These are phyloP conservation scores for Nomada fabriciana DNA, from an alignment of 2,888 invertebrate genomes.

Conservation along the genomic window DNA sequence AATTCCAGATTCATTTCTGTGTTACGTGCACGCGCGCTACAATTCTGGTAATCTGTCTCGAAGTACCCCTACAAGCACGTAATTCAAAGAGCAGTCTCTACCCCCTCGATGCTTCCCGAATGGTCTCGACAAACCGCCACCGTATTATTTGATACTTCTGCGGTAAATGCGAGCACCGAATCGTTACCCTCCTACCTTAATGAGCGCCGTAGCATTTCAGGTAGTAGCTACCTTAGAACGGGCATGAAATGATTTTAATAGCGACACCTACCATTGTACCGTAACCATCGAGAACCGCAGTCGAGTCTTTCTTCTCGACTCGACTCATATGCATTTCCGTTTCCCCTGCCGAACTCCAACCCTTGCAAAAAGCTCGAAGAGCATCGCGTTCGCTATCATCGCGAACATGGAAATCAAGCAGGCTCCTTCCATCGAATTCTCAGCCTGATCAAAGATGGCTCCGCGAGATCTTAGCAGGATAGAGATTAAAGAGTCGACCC, in stretches of 20 bases:
- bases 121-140: background rate
- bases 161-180: background rate
- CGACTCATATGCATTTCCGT: too few species aligned
- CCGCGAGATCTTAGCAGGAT: background rate
- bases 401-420: constrained; percentile 5
- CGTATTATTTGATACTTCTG: background rate
- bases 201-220: background rate
- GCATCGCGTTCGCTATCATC: background rate
- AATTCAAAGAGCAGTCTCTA: background rate
- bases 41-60: background rate
- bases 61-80: background rate
- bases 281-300: too few species aligned
- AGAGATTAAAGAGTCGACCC: constrained; percentile 33
- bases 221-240: too few species aligned
- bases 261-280: too few species aligned
- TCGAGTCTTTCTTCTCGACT: too few species aligned
- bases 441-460: background rate
- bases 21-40: background rate
- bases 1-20: background rate
- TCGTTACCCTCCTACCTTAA: background rate
- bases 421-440: background rate
- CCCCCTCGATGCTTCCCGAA: background rate
- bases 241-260: too few species aligned
- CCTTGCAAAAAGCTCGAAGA: background rate
- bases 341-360: background rate